A percentile compares a stretch with the other conserved stretches of the same genome.
Conservation (phyloP, 2,888 invertebrate species). For the Xanthorhoe spadicearia region DNA sequence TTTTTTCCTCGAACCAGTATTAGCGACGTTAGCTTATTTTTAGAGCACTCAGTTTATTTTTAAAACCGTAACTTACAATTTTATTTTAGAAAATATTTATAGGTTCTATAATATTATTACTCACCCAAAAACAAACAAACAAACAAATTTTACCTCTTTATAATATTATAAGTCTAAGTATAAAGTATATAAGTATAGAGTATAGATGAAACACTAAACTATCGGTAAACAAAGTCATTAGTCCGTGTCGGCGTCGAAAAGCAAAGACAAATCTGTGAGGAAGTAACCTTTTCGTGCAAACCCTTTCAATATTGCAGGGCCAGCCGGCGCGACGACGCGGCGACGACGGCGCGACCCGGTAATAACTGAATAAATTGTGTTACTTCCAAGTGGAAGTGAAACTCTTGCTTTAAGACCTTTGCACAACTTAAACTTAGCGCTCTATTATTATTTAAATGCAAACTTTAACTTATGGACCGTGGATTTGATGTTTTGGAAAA, state of each 20-base stretch:
- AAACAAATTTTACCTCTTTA: too few relatives aligned
- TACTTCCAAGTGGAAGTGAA: not conserved
- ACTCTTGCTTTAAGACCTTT: not conserved
- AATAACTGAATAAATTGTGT: not conserved
- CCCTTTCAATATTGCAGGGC: constrained; percentile 9
- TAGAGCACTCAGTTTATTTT: too few relatives aligned
- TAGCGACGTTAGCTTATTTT: too few relatives aligned
- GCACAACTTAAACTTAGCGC: not conserved
- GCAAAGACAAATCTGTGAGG: not conserved
- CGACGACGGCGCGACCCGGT: not conserved
- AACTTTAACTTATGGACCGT: not conserved
- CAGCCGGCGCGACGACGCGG: too few relatives aligned
- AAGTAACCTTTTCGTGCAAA: constrained; percentile 1
- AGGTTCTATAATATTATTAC: too few relatives aligned
- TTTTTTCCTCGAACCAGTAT: not conserved
- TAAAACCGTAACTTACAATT: too few relatives aligned
- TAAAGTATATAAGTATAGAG: too few relatives aligned
- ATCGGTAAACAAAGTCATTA: too few relatives aligned
- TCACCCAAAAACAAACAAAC: too few relatives aligned
- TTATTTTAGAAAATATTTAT: too few relatives aligned
- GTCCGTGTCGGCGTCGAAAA: not conserved
- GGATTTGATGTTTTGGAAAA: not conserved
- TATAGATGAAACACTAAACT: too few relatives aligned
- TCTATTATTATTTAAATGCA: not conserved
- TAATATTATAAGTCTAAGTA: too few relatives aligned